Conservation (phyloP, 1,140 invertebrate species). For the Psix sp. region DNA sequence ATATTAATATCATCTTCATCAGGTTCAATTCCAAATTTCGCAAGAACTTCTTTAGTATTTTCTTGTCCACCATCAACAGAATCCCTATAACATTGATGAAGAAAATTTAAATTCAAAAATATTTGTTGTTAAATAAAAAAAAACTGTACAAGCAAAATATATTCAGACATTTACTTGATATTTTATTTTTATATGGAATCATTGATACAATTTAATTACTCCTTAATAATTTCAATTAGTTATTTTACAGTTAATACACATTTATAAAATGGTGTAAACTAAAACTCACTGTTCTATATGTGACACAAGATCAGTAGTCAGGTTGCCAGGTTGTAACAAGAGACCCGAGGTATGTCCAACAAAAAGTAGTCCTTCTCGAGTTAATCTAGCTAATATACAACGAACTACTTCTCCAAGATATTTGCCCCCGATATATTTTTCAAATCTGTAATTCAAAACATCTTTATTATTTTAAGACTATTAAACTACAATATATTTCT, state of each 20-base stretch:
- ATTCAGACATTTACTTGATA: too few relatives aligned
- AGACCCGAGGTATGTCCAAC: constrained; percentile 71
- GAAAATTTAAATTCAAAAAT: too few relatives aligned
- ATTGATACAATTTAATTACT: too few relatives aligned
- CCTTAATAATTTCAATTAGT: too few relatives aligned
- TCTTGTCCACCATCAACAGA: constrained; percentile 67
- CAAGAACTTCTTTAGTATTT: constrained; percentile 74
- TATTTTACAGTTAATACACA: too few relatives aligned
- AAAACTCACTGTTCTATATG: constrained; percentile 82
- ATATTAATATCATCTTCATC: constrained; percentile 83
- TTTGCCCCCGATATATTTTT: constrained; percentile 83
- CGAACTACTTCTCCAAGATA: constrained; percentile 82
- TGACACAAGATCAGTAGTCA: constrained; percentile 85
- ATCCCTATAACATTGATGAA: constrained; percentile 74
- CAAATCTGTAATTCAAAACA: constrained; percentile 78
- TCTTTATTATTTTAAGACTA: too few relatives aligned
- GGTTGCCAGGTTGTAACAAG: constrained; percentile 75
- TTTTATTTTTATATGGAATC: too few relatives aligned
- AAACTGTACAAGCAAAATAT: too few relatives aligned
- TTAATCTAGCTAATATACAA: constrained; percentile 78
- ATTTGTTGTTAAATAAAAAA: too few relatives aligned
- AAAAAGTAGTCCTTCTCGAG: constrained; percentile 79
- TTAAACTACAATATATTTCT: too few relatives aligned
- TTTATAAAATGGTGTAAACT: too few relatives aligned
- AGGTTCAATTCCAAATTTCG: constrained; percentile 75